Percentiles rank a stretch among this genome's conserved stretches.
Conservation (phyloP, 1,140 invertebrate species). For the Sarcophaga peregrina region DNA sequence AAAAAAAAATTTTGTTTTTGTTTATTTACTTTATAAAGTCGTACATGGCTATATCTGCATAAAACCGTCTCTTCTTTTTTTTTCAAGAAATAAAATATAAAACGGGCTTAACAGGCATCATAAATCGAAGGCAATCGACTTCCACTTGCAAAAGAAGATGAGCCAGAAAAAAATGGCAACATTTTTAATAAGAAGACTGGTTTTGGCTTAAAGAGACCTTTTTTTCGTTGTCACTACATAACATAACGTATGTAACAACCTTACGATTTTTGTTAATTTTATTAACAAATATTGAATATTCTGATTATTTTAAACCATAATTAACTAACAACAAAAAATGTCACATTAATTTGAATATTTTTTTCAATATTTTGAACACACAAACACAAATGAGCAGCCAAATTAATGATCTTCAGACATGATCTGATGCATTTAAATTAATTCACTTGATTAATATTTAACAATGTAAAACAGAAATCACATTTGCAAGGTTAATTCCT, state of each 20-base stretch:
- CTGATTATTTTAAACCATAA: background rate
- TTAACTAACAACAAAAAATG: no score
- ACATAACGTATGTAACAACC: no score
- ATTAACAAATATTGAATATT: background rate
- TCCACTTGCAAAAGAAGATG: background rate
- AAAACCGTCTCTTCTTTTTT: background rate
- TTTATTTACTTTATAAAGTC: no score
- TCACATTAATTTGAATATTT: no score
- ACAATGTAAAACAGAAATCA: no score
- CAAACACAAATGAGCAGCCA: background rate
- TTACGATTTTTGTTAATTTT: no score
- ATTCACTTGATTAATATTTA: no score
- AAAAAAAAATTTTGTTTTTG: background rate
- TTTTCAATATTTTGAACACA: no score
- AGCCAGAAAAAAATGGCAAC: background rate
- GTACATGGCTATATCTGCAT: background rate
- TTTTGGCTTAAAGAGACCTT: background rate
- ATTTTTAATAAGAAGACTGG: background rate
- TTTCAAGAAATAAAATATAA: slow-evolving; percentile 37
- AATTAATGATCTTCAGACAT: background rate
- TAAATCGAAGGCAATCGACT: slow-evolving; percentile 39
- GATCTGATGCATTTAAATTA: background rate
- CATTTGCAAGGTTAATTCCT: no score
- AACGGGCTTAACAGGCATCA: slow-evolving; percentile 24
- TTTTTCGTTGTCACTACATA: no score